Evolutionary conservation across 2,888 invertebrate species (phyloP).

Genomic region (Callyntrura sp.): DNA sequence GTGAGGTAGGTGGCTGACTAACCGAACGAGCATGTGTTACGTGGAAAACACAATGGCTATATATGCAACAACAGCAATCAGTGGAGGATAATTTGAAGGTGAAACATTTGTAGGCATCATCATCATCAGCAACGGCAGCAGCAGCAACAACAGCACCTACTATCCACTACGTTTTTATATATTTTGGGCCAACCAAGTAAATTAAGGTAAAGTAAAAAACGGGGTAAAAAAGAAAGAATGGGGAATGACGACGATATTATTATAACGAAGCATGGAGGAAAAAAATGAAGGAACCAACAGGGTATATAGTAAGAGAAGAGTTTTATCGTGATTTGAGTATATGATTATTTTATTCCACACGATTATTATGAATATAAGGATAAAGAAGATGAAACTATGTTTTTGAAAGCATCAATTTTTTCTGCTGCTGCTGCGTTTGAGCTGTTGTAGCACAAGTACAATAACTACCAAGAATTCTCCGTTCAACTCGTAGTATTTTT

Average conservation of each 20-base stretch:
- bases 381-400: slow-evolving; percentile 18
- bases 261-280: slow-evolving; percentile 33
- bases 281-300: background rate
- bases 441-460: slow-evolving; percentile 18
- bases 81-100: background rate
- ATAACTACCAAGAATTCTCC: background rate
- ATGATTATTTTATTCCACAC: slow-evolving; percentile 66
- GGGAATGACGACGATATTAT: slow-evolving; percentile 23
- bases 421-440: slow-evolving; percentile 26
- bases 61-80: background rate
- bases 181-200: slow-evolving; percentile 1
- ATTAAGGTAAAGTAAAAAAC: background rate
- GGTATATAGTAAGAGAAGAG: background rate
- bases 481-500: slow-evolving; percentile 46
- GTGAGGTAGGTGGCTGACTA: slow-evolving; percentile 3
- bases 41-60: background rate
- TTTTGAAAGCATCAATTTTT: slow-evolving; percentile 38
- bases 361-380: slow-evolving; percentile 51
- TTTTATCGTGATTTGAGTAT: slow-evolving; percentile 67
- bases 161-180: background rate
- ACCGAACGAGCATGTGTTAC: background rate
- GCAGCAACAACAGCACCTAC: too few relatives aligned
- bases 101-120: slow-evolving; percentile 27
- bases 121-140: slow-evolving; percentile 1
- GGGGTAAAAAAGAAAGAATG: slow-evolving; percentile 8